A percentile compares a stretch with the other conserved stretches of the same genome.
Evolutionary conservation across 1,140 invertebrate genomes (phyloP).

Genomic region (Pseudomyrmex cubaensis): DNA sequence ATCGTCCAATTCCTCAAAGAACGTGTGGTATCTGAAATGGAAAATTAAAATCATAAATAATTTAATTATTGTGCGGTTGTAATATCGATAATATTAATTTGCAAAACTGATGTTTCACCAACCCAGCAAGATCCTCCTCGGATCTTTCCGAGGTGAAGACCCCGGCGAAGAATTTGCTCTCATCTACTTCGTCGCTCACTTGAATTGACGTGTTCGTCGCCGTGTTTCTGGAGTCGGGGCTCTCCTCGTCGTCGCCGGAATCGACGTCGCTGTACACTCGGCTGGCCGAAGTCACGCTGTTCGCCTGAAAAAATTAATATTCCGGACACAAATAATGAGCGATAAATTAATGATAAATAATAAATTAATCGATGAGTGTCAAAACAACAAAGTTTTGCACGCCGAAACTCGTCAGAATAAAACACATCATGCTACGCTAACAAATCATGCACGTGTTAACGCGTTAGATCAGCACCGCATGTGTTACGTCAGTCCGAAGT

Average conservation of each 20-base stretch:
- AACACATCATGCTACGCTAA: not conserved
- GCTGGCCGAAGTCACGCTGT: slow-evolving; percentile 75
- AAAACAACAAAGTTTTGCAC: not conserved
- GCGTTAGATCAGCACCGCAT: not conserved
- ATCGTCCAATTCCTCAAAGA: slow-evolving; percentile 86
- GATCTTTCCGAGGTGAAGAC: slow-evolving; percentile 79
- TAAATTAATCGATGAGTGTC: not conserved
- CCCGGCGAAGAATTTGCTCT: slow-evolving; percentile 80
- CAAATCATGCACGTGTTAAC: not conserved
- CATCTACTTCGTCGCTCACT: slow-evolving; percentile 75
- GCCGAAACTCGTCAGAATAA: not conserved
- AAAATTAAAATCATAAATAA: not conserved
- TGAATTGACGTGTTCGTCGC: slow-evolving; percentile 66
- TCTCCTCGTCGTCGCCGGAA: slow-evolving; percentile 77
- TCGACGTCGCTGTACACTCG: slow-evolving; percentile 79
- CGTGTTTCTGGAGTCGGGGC: slow-evolving; percentile 64
- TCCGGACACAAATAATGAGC: not conserved
- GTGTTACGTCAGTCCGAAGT: slow-evolving; percentile 30
- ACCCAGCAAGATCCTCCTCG: slow-evolving; percentile 79
- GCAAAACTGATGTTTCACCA: slow-evolving; percentile 1
- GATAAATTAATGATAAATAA: not conserved
- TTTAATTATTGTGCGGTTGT: too few species aligned
- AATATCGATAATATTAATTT: not conserved
- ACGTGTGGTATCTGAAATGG: slow-evolving; percentile 84
- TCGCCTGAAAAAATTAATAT: slow-evolving; percentile 69